phyloP scores from a whole-genome alignment of 2,113 vertebrate species.

The Dromaius novaehollandiae region DNA sequence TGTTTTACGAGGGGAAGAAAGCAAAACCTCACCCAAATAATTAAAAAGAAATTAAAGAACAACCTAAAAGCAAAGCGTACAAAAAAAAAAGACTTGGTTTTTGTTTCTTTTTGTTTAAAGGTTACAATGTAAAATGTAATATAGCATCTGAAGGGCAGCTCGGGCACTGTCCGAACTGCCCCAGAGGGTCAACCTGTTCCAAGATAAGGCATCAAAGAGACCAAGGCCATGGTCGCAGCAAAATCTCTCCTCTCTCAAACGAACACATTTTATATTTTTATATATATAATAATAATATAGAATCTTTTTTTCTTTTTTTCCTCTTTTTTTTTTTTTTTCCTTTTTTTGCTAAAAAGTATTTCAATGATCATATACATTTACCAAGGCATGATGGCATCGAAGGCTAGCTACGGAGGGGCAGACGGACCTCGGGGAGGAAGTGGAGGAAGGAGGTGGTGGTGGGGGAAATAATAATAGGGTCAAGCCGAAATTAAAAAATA shows the following conservation, averaged over 20 bases:
- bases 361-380: constrained; percentile 82
- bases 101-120: neutral
- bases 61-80: constrained; percentile 69
- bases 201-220: constrained; percentile 78
- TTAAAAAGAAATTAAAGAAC: constrained; percentile 34
- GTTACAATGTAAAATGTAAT: constrained; percentile 12
- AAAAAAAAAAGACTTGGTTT: constrained; percentile 27
- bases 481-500: constrained; percentile 52
- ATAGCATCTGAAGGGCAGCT: constrained; percentile 60
- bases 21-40: constrained; percentile 50
- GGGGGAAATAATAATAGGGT: neutral
- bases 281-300: constrained; percentile 79
- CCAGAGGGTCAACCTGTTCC: neutral
- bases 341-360: constrained; percentile 78
- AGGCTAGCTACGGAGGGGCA: constrained; percentile 61
- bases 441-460: constrained; percentile 24
- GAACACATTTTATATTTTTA: constrained; percentile 77
- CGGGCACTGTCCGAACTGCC: constrained; percentile 58
- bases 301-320: constrained; percentile 53
- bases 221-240: constrained; percentile 79
- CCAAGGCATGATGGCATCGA: constrained; percentile 84
- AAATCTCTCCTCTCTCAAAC: constrained; percentile 70
- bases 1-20: neutral
- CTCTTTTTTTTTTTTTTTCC: neutral
- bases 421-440: neutral